These are phyloP conservation scores for Agrotis clavis DNA, from an alignment of 2,888 invertebrate species.

Conservation along the genomic window DNA sequence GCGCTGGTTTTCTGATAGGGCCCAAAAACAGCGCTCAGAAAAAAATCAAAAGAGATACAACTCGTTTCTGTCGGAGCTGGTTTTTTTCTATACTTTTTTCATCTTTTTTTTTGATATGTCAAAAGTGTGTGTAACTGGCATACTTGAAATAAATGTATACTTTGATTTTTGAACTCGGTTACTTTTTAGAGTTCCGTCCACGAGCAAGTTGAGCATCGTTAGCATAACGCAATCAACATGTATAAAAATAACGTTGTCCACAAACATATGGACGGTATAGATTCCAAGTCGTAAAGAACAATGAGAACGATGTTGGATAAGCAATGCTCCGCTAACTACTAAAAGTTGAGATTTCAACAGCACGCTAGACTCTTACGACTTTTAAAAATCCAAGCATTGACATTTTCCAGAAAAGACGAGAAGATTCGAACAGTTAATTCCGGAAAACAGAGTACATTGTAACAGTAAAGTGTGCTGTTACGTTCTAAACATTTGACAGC, in stretches of 20 bases:
- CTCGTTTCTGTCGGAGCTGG: too few species aligned
- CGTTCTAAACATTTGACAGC: background rate
- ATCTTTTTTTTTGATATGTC: too few species aligned
- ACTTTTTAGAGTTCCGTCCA: too few species aligned
- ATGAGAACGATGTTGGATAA: background rate
- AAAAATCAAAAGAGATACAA: too few species aligned
- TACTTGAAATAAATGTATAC: too few species aligned
- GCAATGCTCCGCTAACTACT: background rate
- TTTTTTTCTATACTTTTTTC: too few species aligned
- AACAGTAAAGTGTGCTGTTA: constrained; percentile 3
- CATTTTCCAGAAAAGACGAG: background rate
- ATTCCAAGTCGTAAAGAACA: background rate
- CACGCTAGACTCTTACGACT: background rate
- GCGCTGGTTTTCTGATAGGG: too few species aligned
- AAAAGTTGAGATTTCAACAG: background rate
- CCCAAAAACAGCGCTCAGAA: too few species aligned
- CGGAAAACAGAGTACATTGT: background rate
- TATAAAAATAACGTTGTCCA: background rate
- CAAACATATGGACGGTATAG: background rate
- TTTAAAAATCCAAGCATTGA: background rate
- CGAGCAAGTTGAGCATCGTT: too few species aligned
- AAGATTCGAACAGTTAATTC: background rate
- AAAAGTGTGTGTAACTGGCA: too few species aligned
- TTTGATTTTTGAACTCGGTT: too few species aligned
- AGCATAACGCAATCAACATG: background rate